A percentile compares a stretch with the other conserved stretches of the same genome.
These are phyloP conservation scores for Percina caprodes DNA, from an alignment of 2,113 vertebrate genomes.

Conservation along the genomic window DNA sequence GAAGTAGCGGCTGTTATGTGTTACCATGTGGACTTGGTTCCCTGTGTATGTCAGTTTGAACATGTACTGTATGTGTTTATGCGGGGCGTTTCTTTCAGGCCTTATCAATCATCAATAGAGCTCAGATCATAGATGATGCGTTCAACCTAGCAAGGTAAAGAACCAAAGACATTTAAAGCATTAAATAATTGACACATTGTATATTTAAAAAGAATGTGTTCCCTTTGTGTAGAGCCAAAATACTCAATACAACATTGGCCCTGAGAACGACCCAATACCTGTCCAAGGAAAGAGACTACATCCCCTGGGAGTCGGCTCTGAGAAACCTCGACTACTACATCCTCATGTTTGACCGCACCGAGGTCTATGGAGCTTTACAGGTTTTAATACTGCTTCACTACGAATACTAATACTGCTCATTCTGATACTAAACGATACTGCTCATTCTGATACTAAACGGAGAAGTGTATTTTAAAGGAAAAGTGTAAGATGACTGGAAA, in stretches of 20 bases:
- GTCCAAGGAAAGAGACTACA: conserved; percentile 80
- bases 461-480: neutral
- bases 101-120: conserved; percentile 91
- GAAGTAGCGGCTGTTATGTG: neutral
- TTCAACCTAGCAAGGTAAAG: conserved; percentile 94
- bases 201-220: neutral
- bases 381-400: conserved; percentile 71
- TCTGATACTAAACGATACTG: neutral
- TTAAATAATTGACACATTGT: neutral
- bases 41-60: neutral
- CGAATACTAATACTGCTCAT: neutral
- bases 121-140: conserved; percentile 92
- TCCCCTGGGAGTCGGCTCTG: conserved; percentile 91
- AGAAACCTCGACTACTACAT: conserved; percentile 87
- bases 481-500: neutral
- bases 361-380: conserved; percentile 88
- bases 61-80: neutral
- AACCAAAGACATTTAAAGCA: neutral
- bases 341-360: conserved; percentile 93
- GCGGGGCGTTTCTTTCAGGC: conserved; percentile 73
- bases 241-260: conserved; percentile 81
- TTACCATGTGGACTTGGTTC: neutral
- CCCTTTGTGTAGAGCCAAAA: conserved; percentile 81
- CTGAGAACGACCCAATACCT: conserved; percentile 90
- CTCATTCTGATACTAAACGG: neutral